Conservation (phyloP, 2,888 invertebrate species). For the Drosophila vallismaia region DNA sequence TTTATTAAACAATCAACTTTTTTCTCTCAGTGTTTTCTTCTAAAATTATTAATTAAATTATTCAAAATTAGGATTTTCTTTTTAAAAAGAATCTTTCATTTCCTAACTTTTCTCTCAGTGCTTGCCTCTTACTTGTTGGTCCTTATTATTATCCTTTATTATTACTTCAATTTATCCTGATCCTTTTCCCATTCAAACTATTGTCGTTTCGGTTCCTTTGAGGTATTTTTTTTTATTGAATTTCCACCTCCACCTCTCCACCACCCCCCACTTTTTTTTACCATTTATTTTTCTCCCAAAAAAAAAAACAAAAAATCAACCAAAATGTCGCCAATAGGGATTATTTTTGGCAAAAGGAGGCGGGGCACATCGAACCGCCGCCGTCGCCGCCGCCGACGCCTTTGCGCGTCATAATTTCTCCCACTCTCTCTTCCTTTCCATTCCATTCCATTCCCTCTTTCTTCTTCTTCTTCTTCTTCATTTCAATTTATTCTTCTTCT, state of each 20-base stretch:
- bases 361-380: constrained; percentile 34
- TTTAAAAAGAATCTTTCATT: too few relatives aligned
- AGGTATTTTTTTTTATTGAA: constrained; percentile 59
- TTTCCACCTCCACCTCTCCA: constrained; percentile 12
- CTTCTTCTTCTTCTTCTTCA: neutral
- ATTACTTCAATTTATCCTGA: neutral
- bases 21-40: neutral
- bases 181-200: constrained; percentile 2
- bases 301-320: neutral
- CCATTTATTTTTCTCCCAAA: neutral
- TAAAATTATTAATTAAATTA: too few relatives aligned
- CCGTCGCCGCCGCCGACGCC: constrained; percentile 44
- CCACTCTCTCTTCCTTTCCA: neutral
- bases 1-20: neutral
- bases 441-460: neutral
- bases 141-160: neutral
- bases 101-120: too few relatives aligned
- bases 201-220: constrained; percentile 30
- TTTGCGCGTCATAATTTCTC: constrained; percentile 58
- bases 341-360: constrained; percentile 34
- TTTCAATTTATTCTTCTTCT: constrained; percentile 5
- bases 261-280: neutral
- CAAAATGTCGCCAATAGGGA: constrained; percentile 29
- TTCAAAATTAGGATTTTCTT: too few relatives aligned
- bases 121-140: neutral